Evolutionary conservation across 2,888 invertebrate genomes (phyloP), one percentile per base, ranked within the genome.

Genomic region (Conops quadrifasciatus): DNA sequence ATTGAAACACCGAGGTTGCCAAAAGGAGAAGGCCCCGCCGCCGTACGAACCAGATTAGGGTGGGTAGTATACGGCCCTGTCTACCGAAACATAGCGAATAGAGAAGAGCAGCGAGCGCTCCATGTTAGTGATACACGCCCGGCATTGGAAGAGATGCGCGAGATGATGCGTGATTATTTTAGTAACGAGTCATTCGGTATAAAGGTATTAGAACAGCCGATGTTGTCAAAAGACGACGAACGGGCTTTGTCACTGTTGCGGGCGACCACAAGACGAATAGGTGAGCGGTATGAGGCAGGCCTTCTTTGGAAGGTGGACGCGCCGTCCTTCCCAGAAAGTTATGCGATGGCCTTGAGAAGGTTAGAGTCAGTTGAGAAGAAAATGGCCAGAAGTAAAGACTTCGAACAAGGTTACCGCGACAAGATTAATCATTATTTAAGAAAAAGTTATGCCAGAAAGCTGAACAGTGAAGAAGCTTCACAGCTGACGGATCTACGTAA

Each of bases 361-460:
- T 66, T 76, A 1, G 19, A 66, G 0, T 72, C 70, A 7, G 49
- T 75, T 0, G 74, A 74, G 65, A 19, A 59, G 1, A 64, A 71
- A 51, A 74, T 76, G 74, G 24, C 4, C 26, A 67, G 13, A 15
- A 67, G 76, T 11, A 11, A 21, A 7, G 47, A 53, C 3, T 77
- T 70, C 43, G 74, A 73, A 24, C 53, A 51, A 13, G 71, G 21
- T 15, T 77, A 64, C 49, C 11, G 5, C 11, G 16, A 69, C n/a
- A 67, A 75, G 68, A 76, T 76, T 3, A 2, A 69, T 24, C 66
- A 72, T 11, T 75, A 75, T 43, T 60, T 75, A n/a, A 15, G 56
- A 0, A 75, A 72, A 28, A 71, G 73, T 45, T 72, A 75, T 24
- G 74, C 71, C 11, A 43, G 66, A 49, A 49, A 49, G n/a, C n/a